Conservation (phyloP, 2,888 invertebrate genomes). For the Clostera curtula region DNA sequence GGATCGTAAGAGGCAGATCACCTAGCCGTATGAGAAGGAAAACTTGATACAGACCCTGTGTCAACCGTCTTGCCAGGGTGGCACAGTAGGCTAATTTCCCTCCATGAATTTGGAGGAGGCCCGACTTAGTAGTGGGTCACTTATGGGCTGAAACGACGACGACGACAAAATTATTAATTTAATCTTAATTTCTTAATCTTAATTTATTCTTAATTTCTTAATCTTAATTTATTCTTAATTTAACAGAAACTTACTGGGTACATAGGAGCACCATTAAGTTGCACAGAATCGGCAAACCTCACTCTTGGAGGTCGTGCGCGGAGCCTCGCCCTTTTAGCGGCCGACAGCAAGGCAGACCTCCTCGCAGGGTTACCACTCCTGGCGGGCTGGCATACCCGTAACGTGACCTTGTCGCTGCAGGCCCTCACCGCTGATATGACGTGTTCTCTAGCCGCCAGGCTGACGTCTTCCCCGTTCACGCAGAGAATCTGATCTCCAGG, state of each 20-base stretch:
- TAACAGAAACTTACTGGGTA: conserved; percentile 79
- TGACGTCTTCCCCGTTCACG: conserved; percentile 94
- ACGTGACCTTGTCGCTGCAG: conserved; percentile 82
- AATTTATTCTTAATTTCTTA: not conserved
- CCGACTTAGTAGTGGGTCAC: too few relatives aligned
- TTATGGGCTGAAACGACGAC: too few relatives aligned
- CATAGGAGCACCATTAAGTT: conserved; percentile 87
- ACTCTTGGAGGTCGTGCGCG: conserved; percentile 88
- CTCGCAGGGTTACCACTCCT: conserved; percentile 71
- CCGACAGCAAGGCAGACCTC: conserved; percentile 90
- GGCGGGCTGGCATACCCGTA: conserved; percentile 90
- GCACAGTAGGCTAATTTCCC: too few relatives aligned
- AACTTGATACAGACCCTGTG: too few relatives aligned
- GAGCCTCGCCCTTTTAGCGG: conserved; percentile 89
- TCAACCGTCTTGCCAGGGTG: too few relatives aligned
- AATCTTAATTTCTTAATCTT: not conserved
- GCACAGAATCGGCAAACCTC: conserved; percentile 91
- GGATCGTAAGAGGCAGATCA: too few relatives aligned
- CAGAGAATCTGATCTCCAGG: conserved; percentile 94
- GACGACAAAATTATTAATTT: not conserved
- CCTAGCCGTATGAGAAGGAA: too few relatives aligned
- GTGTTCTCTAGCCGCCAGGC: conserved; percentile 88
- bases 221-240: too few relatives aligned
- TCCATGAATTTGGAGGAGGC: too few relatives aligned
- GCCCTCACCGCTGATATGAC: conserved; percentile 92